These are phyloP conservation scores for Catagonus wagneri DNA, from an alignment of 2,113 vertebrate species.

Conservation along the genomic window DNA sequence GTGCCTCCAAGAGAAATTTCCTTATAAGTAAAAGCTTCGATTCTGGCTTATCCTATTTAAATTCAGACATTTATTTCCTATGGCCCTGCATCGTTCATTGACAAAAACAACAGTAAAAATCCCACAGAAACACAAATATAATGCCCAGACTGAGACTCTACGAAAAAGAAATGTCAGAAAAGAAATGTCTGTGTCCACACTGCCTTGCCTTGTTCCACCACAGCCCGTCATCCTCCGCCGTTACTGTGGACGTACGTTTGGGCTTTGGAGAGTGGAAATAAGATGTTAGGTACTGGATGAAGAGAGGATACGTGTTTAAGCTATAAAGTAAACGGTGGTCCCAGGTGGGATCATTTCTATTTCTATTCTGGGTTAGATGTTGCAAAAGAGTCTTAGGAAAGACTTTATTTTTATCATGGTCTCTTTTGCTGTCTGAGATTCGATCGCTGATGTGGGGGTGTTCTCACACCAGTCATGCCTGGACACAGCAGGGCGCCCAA, in stretches of 20 bases:
- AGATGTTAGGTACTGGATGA: not conserved
- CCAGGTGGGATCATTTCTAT: not conserved
- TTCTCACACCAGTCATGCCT: not conserved
- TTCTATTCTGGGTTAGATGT: not conserved
- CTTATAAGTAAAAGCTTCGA: not conserved
- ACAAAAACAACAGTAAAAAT: not conserved
- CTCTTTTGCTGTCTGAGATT: not conserved
- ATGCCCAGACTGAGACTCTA: not conserved
- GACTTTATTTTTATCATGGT: not conserved
- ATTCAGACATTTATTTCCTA: not conserved
- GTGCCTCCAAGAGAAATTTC: not conserved
- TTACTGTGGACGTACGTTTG: rapidly evolving
- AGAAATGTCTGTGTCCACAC: rapidly evolving
- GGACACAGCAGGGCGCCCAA: not conserved
- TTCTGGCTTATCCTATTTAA: not conserved
- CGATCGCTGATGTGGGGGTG: not conserved
- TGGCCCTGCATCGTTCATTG: not conserved
- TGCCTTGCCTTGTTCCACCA: too few relatives aligned
- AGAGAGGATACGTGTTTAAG: not conserved
- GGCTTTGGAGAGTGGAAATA: not conserved
- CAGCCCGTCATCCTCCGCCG: rapidly evolving
- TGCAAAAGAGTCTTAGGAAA: not conserved
- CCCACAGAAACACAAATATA: not conserved
- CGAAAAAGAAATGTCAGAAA: not conserved
- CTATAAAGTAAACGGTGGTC: not conserved